phyloP scores from a whole-genome alignment of 2,113 vertebrate species.

The Corythaeola cristata region DNA sequence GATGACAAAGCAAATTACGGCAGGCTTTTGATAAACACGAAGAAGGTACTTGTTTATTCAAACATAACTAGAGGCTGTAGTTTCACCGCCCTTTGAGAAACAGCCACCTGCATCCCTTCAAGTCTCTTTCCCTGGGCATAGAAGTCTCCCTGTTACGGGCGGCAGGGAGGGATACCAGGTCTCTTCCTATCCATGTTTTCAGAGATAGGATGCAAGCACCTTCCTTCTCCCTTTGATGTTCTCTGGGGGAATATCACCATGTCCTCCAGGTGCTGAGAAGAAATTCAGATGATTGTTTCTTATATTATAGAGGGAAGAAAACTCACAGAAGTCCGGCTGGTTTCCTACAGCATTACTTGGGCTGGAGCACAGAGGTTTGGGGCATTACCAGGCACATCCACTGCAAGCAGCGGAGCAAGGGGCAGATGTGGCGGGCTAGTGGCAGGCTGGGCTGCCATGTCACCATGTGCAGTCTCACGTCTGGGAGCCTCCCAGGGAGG shows the following conservation, averaged over 20 bases:
- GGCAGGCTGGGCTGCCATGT: neutral
- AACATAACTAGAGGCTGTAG: neutral
- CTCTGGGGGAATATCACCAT: neutral
- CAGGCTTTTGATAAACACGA: neutral
- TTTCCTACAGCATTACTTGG: neutral
- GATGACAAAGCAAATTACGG: neutral
- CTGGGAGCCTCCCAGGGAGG: neutral
- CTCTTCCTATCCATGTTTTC: neutral
- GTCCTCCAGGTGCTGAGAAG: neutral
- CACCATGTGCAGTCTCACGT: fast-evolving
- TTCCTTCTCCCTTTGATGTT: neutral
- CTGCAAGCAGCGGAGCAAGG: neutral
- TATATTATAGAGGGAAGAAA: neutral
- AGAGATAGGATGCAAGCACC: neutral
- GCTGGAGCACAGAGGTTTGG: neutral
- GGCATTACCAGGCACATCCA: fast-evolving
- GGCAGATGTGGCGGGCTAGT: fast-evolving
- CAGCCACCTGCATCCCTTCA: neutral
- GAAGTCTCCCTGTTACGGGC: fast-evolving
- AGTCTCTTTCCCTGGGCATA: neutral
- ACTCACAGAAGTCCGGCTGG: neutral
- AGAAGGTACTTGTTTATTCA: neutral
- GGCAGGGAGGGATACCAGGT: neutral
- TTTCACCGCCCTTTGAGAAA: neutral
- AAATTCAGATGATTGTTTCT: neutral